phyloP scores from a whole-genome alignment of 2,113 vertebrate genomes.

The Brevimyrus niger region DNA sequence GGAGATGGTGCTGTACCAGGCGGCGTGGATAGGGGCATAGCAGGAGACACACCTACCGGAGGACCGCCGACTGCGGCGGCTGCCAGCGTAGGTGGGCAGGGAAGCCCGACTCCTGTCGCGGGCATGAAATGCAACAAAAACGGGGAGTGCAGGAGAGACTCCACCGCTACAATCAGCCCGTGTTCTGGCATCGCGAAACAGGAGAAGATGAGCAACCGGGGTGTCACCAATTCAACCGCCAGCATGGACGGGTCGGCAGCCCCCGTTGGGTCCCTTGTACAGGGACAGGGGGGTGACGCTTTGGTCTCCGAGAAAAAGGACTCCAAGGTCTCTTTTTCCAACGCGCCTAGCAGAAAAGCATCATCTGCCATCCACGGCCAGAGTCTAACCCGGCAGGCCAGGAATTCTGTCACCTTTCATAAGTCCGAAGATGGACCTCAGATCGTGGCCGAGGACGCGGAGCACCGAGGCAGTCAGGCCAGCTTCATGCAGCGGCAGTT shows the following conservation, averaged over 20 bases:
- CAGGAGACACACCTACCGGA: constrained; percentile 42
- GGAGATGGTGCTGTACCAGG: constrained; percentile 58
- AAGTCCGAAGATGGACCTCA: constrained; percentile 66
- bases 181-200: constrained; percentile 63
- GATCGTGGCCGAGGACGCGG: constrained; percentile 66
- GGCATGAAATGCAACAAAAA: constrained; percentile 74
- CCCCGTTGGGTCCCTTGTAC: constrained; percentile 50
- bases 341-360: constrained; percentile 69
- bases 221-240: constrained; percentile 58
- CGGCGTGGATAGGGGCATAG: constrained; percentile 46
- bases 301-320: constrained; percentile 67
- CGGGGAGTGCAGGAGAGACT: constrained; percentile 70
- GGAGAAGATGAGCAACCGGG: constrained; percentile 51
- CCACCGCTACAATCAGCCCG: constrained; percentile 58
- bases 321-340: constrained; percentile 73
- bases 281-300: constrained; percentile 52
- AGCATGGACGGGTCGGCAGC: constrained; percentile 63
- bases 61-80: constrained; percentile 45
- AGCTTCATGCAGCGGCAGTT: constrained; percentile 95
- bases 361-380: constrained; percentile 67
- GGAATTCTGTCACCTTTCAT: constrained; percentile 68
- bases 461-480: constrained; percentile 72
- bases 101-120: constrained; percentile 49
- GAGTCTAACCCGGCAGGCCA: constrained; percentile 47
- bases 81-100: constrained; percentile 50